phyloP scores from a whole-genome alignment of 2,113 vertebrate species.

The Sinocyclocheilus maitianheensis region DNA sequence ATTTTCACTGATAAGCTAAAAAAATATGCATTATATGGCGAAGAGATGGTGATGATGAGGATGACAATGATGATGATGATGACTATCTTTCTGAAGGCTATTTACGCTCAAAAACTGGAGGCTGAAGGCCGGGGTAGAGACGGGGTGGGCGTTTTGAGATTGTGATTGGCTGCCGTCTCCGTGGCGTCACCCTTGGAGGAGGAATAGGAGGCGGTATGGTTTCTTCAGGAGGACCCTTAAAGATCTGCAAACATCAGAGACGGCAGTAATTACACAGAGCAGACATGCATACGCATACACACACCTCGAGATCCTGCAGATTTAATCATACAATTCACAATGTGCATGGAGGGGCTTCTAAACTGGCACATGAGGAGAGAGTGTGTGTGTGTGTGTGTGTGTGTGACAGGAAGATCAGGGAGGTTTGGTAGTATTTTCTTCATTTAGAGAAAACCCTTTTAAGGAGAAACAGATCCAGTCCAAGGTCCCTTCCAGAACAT shows the following conservation, averaged over 20 bases:
- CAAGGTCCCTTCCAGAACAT: slow-evolving; percentile 11
- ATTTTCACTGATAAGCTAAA: neutral
- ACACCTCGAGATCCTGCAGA: slow-evolving; percentile 1
- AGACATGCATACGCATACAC: neutral
- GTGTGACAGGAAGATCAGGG: neutral
- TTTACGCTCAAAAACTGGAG: slow-evolving; percentile 82
- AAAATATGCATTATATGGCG: neutral
- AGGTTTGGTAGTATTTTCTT: neutral
- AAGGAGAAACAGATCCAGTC: slow-evolving; percentile 33
- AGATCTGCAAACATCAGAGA: slow-evolving; percentile 79
- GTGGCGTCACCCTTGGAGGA: slow-evolving; percentile 86
- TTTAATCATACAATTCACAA: slow-evolving; percentile 26
- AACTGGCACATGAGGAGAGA: neutral
- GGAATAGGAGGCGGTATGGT: slow-evolving; percentile 82
- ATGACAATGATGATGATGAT: slow-evolving; percentile 53
- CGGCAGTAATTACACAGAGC: neutral
- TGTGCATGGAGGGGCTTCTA: neutral
- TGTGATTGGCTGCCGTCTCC: slow-evolving; percentile 94
- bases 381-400: slow-evolving; percentile 24
- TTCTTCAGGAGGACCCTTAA: slow-evolving; percentile 87
- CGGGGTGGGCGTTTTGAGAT: slow-evolving; percentile 92
- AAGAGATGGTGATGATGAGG: slow-evolving; percentile 39
- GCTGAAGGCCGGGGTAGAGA: slow-evolving; percentile 75
- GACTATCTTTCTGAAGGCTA: slow-evolving; percentile 61
- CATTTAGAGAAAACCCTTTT: neutral